phyloP scores from a whole-genome alignment of 2,888 invertebrate genomes.

The Ophioninae sp. region DNA sequence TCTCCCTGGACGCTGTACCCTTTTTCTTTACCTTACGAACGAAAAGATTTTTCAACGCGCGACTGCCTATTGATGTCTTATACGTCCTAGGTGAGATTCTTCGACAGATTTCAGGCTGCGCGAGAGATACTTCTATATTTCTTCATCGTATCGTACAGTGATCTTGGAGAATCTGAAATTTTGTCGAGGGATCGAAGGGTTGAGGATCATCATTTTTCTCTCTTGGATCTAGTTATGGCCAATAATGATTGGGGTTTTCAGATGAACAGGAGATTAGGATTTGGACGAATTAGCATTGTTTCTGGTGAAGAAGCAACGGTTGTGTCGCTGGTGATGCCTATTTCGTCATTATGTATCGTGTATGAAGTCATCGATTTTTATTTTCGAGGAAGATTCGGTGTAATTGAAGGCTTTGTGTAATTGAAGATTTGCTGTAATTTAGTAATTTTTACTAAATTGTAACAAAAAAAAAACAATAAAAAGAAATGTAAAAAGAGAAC shows the following conservation, averaged over 20 bases:
- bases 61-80: constrained; percentile 28
- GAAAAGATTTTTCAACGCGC: constrained; percentile 40
- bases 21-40: constrained; percentile 68
- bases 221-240: not conserved
- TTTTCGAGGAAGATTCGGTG: too few relatives aligned
- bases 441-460: too few relatives aligned
- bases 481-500: too few relatives aligned
- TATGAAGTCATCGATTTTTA: too few relatives aligned
- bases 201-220: not conserved
- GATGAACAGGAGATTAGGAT: not conserved
- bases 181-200: not conserved
- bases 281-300: too few relatives aligned
- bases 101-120: constrained; percentile 5
- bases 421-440: too few relatives aligned
- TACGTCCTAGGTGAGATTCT: constrained; percentile 43
- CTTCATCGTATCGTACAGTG: constrained; percentile 5
- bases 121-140: constrained; percentile 25
- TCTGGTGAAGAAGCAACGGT: too few relatives aligned
- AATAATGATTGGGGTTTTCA: not conserved
- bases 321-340: too few relatives aligned
- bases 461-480: too few relatives aligned
- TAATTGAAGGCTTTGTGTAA: too few relatives aligned
- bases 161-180: constrained; percentile 6
- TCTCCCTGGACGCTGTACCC: constrained; percentile 69
- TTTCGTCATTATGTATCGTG: too few relatives aligned